Conservation (phyloP, 1,140 invertebrate species). For the Hypothenemus hampei region DNA sequence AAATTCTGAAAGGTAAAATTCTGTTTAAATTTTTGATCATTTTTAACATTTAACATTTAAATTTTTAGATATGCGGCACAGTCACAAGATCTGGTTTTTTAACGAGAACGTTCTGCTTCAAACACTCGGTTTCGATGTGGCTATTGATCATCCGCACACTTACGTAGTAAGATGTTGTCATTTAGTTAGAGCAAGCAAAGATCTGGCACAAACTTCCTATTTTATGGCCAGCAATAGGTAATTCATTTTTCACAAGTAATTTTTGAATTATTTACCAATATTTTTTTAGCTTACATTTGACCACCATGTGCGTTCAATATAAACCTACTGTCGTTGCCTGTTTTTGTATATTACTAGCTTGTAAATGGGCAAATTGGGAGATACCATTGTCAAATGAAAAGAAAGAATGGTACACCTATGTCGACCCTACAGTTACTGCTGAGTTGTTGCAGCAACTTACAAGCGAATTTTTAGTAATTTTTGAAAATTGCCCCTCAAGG, state of each 20-base stretch:
- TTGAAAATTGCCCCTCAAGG: conserved; percentile 87
- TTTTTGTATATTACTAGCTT: conserved; percentile 94
- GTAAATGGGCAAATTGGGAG: conserved; percentile 96
- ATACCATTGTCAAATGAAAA: conserved; percentile 89
- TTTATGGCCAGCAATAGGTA: conserved; percentile 96
- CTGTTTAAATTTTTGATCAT: neutral
- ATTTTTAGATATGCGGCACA: conserved; percentile 62
- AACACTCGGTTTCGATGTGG: conserved; percentile 94
- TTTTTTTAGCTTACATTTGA: conserved; percentile 79
- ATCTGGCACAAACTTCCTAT: conserved; percentile 94
- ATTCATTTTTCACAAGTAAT: conserved; percentile 12
- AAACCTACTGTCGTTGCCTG: conserved; percentile 93
- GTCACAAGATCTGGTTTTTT: conserved; percentile 85
- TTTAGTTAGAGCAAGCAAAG: conserved; percentile 90
- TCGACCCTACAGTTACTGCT: conserved; percentile 79
- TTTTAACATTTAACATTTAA: neutral
- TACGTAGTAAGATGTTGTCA: conserved; percentile 93
- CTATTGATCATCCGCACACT: conserved; percentile 95
- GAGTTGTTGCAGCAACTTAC: conserved; percentile 79
- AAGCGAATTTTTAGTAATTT: conserved; percentile 78
- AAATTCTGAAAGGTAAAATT: too few relatives aligned
- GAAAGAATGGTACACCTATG: conserved; percentile 91
- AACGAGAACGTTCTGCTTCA: conserved; percentile 95
- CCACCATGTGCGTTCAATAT: conserved; percentile 95
- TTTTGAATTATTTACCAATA: neutral